Percentiles rank a stretch among this genome's conserved stretches.
These are phyloP conservation scores for Synodontis membranacea DNA, from an alignment of 2,113 vertebrate species.

Conservation along the genomic window DNA sequence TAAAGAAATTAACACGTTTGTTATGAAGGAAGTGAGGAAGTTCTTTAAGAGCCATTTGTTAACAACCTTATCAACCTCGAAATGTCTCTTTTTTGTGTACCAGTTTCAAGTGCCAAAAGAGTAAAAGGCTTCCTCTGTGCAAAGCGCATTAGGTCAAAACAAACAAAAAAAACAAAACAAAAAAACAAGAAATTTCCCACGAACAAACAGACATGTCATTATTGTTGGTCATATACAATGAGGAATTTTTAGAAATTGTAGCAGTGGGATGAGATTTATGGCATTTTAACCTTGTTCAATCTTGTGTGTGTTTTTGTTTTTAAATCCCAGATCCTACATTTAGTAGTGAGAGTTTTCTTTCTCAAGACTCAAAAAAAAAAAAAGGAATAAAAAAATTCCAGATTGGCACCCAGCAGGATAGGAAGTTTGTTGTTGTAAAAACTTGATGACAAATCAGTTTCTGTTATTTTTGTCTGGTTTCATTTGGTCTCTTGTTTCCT, in stretches of 20 bases:
- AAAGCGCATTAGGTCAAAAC: constrained; percentile 96
- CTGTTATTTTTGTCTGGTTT: constrained; percentile 70
- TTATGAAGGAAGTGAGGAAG: constrained; percentile 56
- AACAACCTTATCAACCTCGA: constrained; percentile 60
- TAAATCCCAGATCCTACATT: constrained; percentile 76
- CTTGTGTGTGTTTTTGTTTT: constrained; percentile 24
- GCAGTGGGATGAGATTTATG: not conserved
- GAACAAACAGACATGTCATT: constrained; percentile 63
- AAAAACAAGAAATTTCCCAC: constrained; percentile 24
- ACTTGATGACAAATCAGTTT: constrained; percentile 37
- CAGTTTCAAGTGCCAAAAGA: constrained; percentile 80
- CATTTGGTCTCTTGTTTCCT: constrained; percentile 56
- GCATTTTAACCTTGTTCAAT: not conserved
- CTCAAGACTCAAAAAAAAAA: constrained; percentile 58
- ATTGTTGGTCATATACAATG: constrained; percentile 74
- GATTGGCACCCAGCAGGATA: constrained; percentile 78
- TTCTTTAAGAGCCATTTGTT: constrained; percentile 73
- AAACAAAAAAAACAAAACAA: constrained; percentile 67
- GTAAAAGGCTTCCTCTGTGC: constrained; percentile 91
- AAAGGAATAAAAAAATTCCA: constrained; percentile 64
- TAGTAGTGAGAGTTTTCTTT: constrained; percentile 75
- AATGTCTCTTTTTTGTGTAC: constrained; percentile 77
- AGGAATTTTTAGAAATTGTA: constrained; percentile 37
- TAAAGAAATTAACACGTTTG: constrained; percentile 47
- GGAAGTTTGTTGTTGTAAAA: constrained; percentile 65